Percentiles rank a stretch among this genome's conserved stretches.
phyloP scores from a whole-genome alignment of 2,888 invertebrate genomes.

The Platycheirus rosarum region DNA sequence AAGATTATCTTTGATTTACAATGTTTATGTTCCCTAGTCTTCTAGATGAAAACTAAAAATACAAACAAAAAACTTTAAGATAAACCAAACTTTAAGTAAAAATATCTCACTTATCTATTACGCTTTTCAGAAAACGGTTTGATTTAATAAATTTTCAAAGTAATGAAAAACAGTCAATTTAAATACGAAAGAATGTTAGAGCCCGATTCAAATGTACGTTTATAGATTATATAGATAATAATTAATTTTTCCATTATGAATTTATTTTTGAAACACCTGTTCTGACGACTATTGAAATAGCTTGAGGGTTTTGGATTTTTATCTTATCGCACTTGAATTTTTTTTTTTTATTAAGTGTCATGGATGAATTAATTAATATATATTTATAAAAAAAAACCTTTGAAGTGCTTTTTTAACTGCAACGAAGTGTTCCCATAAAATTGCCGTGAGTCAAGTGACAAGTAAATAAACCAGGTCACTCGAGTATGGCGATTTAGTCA shows the following conservation, averaged over 20 bases:
- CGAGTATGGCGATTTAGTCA: background rate
- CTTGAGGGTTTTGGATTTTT: slow-evolving; percentile 2
- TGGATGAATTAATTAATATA: background rate
- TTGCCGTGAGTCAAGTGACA: background rate
- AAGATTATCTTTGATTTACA: too few species aligned
- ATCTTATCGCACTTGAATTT: slow-evolving; percentile 1
- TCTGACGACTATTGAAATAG: background rate
- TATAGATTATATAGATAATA: slow-evolving; percentile 16
- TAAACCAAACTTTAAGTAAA: background rate
- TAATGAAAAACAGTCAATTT: slow-evolving; percentile 11
- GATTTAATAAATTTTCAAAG: background rate
- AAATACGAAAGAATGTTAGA: slow-evolving; percentile 43
- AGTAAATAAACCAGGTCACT: background rate
- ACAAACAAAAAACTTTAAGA: too few species aligned
- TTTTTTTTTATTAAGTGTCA: background rate
- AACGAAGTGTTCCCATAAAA: background rate
- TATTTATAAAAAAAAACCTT: background rate
- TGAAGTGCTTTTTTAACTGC: background rate
- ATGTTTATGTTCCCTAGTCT: too few species aligned
- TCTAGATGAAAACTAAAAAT: too few species aligned
- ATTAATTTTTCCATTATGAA: slow-evolving; percentile 1
- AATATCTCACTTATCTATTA: background rate
- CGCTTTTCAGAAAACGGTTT: background rate
- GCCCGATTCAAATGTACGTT: slow-evolving; percentile 23
- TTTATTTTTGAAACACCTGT: slow-evolving; percentile 6